These are phyloP conservation scores for Anguilla megastoma DNA, from an alignment of 2,797 vertebrate species.

Conservation along the genomic window DNA sequence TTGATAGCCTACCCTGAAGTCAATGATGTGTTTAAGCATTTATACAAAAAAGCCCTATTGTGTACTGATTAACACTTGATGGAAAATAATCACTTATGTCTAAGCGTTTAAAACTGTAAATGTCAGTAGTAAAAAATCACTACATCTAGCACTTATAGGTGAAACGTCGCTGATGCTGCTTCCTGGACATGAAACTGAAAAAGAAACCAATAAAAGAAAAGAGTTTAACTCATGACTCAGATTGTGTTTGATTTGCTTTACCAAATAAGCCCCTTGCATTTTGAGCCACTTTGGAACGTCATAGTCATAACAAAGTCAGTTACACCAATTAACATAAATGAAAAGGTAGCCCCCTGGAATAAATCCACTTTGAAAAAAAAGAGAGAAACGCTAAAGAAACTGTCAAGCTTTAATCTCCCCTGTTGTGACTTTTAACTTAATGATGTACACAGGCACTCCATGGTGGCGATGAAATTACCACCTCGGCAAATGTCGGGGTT, in stretches of 20 bases:
- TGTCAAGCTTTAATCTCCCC: conserved; percentile 27
- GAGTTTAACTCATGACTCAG: background rate
- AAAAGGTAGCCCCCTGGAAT: background rate
- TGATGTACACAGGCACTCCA: conserved; percentile 18
- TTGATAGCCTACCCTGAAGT: background rate
- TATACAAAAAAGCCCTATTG: background rate
- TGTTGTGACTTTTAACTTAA: conserved; percentile 31
- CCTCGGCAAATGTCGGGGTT: conserved; percentile 11
- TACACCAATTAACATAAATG: conserved; percentile 19
- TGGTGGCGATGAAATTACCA: conserved; percentile 32
- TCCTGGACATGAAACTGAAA: background rate
- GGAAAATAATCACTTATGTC: background rate
- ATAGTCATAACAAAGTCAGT: conserved; percentile 32
- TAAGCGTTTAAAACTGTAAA: background rate
- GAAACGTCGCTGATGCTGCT: background rate
- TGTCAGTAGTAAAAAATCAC: background rate
- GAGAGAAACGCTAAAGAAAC: background rate
- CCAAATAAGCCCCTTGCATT: background rate
- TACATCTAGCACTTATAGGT: background rate
- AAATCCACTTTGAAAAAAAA: conserved; percentile 1
- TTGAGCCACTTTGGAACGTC: background rate
- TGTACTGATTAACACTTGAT: background rate
- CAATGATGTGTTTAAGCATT: background rate
- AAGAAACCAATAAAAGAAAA: background rate
- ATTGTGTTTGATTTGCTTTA: background rate